Evolutionary conservation across 2,113 vertebrate species (phyloP).

Genomic region (Chascanopsetta lugubris): DNA sequence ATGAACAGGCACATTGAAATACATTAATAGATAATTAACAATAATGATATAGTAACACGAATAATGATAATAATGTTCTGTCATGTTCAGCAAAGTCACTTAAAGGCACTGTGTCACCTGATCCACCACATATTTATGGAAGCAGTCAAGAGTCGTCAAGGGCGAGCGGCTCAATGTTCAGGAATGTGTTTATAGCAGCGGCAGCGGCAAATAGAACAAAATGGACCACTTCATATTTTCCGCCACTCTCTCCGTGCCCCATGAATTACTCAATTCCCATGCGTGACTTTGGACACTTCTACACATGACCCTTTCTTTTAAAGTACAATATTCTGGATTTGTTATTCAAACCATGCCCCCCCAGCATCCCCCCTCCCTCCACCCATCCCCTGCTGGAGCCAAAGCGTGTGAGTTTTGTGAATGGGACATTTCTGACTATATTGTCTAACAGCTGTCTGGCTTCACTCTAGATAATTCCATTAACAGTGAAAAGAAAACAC

Average conservation of each 20-base stretch:
- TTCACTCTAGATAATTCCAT: background rate
- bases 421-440: background rate
- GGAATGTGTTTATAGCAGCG: constrained; percentile 3
- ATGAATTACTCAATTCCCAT: background rate
- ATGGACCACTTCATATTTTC: background rate
- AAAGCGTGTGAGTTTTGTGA: background rate
- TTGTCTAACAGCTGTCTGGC: background rate
- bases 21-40: too few relatives aligned
- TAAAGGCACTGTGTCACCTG: too few relatives aligned
- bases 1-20: too few relatives aligned
- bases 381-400: background rate
- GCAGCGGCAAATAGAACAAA: background rate
- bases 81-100: too few relatives aligned
- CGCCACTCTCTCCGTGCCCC: background rate
- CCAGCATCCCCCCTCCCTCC: too few relatives aligned
- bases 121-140: too few relatives aligned
- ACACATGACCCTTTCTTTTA: background rate
- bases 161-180: background rate
- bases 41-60: too few relatives aligned
- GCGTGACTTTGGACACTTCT: background rate
- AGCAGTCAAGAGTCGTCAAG: too few relatives aligned
- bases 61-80: too few relatives aligned
- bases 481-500: background rate
- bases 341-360: background rate
- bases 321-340: background rate